Percentiles rank a stretch among this genome's conserved stretches.
These are phyloP conservation scores for Eidolon helvum DNA, from an alignment of 2,113 vertebrate species.

Conservation along the genomic window DNA sequence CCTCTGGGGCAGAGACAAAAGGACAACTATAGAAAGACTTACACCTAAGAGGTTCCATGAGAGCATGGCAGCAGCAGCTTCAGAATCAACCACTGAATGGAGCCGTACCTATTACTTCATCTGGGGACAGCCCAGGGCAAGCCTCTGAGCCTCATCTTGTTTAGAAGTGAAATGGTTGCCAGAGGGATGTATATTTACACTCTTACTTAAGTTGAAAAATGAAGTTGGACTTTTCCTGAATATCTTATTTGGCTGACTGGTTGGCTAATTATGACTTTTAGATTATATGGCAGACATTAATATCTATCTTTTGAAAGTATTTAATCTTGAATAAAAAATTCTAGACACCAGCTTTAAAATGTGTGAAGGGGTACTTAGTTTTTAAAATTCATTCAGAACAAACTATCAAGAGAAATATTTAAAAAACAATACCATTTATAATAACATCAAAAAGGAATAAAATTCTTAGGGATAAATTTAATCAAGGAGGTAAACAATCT, in stretches of 20 bases:
- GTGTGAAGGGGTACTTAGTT: neutral
- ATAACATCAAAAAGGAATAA: neutral
- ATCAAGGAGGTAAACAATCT: neutral
- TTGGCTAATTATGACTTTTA: conserved; percentile 1
- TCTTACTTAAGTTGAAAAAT: conserved; percentile 13
- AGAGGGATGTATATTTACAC: neutral
- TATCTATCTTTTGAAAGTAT: neutral
- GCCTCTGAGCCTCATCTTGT: neutral
- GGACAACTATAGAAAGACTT: neutral
- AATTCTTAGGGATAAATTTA: neutral
- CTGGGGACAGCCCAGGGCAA: neutral
- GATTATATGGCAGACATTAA: neutral
- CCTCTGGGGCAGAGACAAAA: neutral
- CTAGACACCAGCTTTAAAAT: conserved; percentile 18
- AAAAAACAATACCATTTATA: neutral
- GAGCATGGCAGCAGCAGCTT: neutral
- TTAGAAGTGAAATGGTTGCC: neutral
- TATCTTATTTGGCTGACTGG: neutral
- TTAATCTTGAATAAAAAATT: conserved; percentile 35
- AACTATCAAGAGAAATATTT: neutral
- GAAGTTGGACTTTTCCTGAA: neutral
- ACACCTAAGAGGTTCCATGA: neutral
- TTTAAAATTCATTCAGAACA: conserved; percentile 4
- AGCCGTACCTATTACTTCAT: neutral
- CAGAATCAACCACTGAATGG: neutral